These are phyloP conservation scores for Ips typographus DNA, from an alignment of 1,140 invertebrate genomes.

Conservation along the genomic window DNA sequence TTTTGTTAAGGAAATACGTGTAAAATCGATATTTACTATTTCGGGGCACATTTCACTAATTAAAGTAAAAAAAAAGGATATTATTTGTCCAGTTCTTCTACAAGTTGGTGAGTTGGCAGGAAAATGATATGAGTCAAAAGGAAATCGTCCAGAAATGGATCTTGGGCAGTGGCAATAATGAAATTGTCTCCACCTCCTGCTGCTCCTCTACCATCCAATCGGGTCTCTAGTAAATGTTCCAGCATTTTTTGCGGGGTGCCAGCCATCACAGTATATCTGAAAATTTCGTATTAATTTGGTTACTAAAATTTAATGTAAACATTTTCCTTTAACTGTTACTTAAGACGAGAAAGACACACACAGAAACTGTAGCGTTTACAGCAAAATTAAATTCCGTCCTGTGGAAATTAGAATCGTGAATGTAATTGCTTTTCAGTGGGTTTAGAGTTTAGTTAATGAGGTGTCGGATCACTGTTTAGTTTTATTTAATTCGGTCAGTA, in stretches of 20 bases:
- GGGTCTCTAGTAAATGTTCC: constrained; percentile 82
- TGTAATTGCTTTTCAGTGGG: too few relatives aligned
- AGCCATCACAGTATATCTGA: constrained; percentile 85
- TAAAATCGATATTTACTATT: background rate
- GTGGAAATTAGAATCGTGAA: too few relatives aligned
- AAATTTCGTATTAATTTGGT: constrained; percentile 14
- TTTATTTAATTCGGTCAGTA: too few relatives aligned
- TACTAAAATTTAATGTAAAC: too few relatives aligned
- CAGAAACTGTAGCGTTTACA: too few relatives aligned
- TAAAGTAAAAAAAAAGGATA: constrained; percentile 62
- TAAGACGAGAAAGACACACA: too few relatives aligned
- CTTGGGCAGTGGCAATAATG: constrained; percentile 52
- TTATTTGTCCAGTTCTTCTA: constrained; percentile 74
- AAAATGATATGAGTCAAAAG: constrained; percentile 86
- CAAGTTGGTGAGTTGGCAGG: constrained; percentile 76
- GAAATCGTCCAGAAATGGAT: constrained; percentile 83
- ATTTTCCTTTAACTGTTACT: too few relatives aligned
- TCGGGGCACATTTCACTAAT: background rate
- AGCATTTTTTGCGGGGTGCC: constrained; percentile 86
- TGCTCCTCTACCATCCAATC: constrained; percentile 63
- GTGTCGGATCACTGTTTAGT: too few relatives aligned
- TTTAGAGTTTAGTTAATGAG: too few relatives aligned
- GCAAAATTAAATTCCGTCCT: too few relatives aligned
- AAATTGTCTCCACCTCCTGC: constrained; percentile 54
- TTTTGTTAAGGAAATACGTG: constrained; percentile 54